A percentile compares a stretch with the other conserved stretches of the same genome.
Evolutionary conservation across 1,140 invertebrate species (phyloP).

Genomic region (Drosophila rhopaloa): DNA sequence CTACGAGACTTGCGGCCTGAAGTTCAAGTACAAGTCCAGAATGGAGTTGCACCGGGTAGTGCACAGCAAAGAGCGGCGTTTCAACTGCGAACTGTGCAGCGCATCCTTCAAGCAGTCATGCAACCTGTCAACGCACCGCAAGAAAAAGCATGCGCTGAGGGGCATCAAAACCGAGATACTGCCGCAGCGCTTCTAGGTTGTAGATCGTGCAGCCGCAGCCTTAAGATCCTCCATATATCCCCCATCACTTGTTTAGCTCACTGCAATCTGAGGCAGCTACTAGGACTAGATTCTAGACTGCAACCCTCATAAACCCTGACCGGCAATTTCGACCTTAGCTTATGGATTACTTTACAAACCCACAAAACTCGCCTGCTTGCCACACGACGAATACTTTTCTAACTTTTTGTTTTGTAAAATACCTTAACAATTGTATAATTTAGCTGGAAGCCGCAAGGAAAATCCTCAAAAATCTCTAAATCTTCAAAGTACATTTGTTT

Average conservation of each 20-base stretch:
- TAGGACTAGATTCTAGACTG: constrained; percentile 8
- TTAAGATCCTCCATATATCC: neutral
- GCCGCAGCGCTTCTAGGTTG: constrained; percentile 67
- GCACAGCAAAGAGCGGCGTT: constrained; percentile 79
- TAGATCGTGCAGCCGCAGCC: neutral
- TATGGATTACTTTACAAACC: neutral
- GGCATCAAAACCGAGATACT: constrained; percentile 70
- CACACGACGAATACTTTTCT: neutral
- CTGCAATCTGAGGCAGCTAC: constrained; percentile 1
- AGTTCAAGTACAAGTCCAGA: constrained; percentile 81
- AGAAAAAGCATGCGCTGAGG: constrained; percentile 75
- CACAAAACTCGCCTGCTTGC: neutral
- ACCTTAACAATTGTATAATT: neutral
- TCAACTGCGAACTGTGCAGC: constrained; percentile 76
- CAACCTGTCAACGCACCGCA: constrained; percentile 79
- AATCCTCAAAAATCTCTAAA: neutral
- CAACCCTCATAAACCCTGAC: neutral
- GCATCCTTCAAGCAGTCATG: constrained; percentile 82
- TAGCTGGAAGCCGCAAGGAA: too few relatives aligned
- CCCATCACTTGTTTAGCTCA: constrained; percentile 16
- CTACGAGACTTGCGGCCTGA: constrained; percentile 72
- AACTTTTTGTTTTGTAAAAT: neutral
- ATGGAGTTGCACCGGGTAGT: constrained; percentile 80
- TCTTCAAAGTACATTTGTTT: too few relatives aligned
- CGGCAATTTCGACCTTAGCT: constrained; percentile 7